These are phyloP conservation scores for Psylliodes chrysocephalus DNA, from an alignment of 2,888 invertebrate genomes.

Conservation along the genomic window DNA sequence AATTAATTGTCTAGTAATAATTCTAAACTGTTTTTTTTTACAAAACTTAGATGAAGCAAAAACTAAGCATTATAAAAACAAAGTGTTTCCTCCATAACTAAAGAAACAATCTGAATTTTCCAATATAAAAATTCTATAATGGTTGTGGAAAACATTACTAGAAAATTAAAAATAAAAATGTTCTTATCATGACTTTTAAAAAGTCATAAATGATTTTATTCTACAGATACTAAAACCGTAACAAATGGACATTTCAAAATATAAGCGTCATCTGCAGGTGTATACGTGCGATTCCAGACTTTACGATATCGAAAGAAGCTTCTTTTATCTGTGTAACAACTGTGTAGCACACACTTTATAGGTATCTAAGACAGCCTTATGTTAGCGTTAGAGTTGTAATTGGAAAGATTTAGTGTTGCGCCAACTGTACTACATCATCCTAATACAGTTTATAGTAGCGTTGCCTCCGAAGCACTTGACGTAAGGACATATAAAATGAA, in stretches of 20 bases:
- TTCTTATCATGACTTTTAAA: too few species aligned
- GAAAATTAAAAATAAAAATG: too few species aligned
- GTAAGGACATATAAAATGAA: slow-evolving; percentile 22
- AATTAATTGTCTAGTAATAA: too few species aligned
- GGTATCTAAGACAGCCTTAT: slow-evolving; percentile 15
- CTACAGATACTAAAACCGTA: too few species aligned
- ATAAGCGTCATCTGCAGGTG: background rate
- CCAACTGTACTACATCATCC: slow-evolving; percentile 38
- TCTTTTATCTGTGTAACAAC: background rate
- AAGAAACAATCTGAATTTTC: too few species aligned
- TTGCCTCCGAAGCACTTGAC: slow-evolving; percentile 29
- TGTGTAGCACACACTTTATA: background rate
- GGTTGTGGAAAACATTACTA: too few species aligned
- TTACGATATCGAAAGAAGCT: background rate
- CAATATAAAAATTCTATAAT: too few species aligned
- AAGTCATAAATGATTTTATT: too few species aligned
- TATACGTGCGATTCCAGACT: background rate
- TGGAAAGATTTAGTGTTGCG: slow-evolving; percentile 40
- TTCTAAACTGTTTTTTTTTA: too few species aligned
- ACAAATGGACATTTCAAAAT: background rate
- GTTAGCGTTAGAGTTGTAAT: slow-evolving; percentile 34
- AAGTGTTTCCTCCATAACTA: too few species aligned
- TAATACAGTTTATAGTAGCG: slow-evolving; percentile 38
- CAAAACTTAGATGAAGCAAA: too few species aligned
- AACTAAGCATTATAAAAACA: too few species aligned